Conservation (phyloP, 1,140 invertebrate genomes). For the Drosophila repleta region DNA sequence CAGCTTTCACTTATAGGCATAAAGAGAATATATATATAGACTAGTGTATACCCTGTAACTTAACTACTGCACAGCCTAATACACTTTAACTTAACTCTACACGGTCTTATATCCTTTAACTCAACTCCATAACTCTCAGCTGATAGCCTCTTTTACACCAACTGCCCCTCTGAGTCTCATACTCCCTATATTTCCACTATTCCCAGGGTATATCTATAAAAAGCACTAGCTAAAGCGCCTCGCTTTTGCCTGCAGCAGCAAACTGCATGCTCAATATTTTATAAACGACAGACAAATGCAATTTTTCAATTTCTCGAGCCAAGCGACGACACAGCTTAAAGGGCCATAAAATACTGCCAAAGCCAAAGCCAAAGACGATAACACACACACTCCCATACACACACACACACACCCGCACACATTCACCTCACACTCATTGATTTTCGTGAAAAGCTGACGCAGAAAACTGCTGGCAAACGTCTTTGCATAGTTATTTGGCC, state of each 20-base stretch:
- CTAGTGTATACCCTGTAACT: neutral
- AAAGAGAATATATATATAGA: too few species aligned
- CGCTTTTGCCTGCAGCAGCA: slow-evolving; percentile 3
- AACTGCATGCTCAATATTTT: slow-evolving; percentile 68
- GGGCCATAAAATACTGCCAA: slow-evolving; percentile 62
- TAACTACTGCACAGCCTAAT: too few species aligned
- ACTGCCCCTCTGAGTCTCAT: neutral
- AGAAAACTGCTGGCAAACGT: slow-evolving; percentile 26
- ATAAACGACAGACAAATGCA: slow-evolving; percentile 67
- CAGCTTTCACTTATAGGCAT: too few species aligned
- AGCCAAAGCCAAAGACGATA: slow-evolving; percentile 14
- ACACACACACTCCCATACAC: slow-evolving; percentile 16
- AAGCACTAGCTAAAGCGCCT: neutral
- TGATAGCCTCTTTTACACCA: too few species aligned
- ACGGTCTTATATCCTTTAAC: neutral
- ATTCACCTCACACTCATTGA: slow-evolving; percentile 48
- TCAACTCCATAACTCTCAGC: too few species aligned
- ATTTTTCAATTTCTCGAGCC: slow-evolving; percentile 70
- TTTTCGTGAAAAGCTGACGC: slow-evolving; percentile 25
- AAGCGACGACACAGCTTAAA: slow-evolving; percentile 60
- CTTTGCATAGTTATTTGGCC: slow-evolving; percentile 56
- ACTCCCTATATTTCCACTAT: neutral
- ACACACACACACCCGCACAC: neutral
- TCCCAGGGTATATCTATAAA: neutral
- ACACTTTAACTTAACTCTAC: neutral